Evolutionary conservation across 1,140 invertebrate species (phyloP).

Genomic region (Drosophila lacteicornis): DNA sequence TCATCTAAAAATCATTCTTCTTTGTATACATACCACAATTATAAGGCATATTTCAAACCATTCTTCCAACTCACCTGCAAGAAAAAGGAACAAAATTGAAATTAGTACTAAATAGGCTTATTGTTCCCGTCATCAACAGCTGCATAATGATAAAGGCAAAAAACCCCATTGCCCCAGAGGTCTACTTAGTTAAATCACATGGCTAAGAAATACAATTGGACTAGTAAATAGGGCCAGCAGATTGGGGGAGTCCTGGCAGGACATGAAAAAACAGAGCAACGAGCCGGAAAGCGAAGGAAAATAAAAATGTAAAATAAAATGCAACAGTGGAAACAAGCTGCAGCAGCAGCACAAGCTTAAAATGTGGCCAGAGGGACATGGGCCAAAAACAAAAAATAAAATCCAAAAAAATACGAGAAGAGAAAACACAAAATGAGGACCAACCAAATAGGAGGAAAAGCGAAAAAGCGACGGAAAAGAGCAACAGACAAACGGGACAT

Average conservation of each 20-base stretch:
- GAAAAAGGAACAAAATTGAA: slow-evolving; percentile 19
- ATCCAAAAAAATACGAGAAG: not conserved
- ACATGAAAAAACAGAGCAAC: slow-evolving; percentile 38
- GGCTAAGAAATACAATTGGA: slow-evolving; percentile 32
- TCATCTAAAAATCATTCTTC: too few relatives aligned
- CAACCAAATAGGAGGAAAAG: slow-evolving; percentile 15
- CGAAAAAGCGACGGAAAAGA: slow-evolving; percentile 29
- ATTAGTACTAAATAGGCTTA: slow-evolving; percentile 23
- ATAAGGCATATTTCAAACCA: not conserved
- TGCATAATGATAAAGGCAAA: slow-evolving; percentile 47
- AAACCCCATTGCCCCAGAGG: slow-evolving; percentile 21
- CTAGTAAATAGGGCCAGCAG: slow-evolving; percentile 1
- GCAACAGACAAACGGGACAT: slow-evolving; percentile 52
- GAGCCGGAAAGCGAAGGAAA: slow-evolving; percentile 58
- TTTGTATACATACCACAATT: slow-evolving; percentile 27
- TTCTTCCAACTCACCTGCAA: slow-evolving; percentile 62
- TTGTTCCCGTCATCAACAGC: slow-evolving; percentile 32
- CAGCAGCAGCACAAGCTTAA: slow-evolving; percentile 34
- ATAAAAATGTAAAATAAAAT: slow-evolving; percentile 58
- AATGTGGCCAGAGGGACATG: slow-evolving; percentile 49
- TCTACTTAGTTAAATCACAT: slow-evolving; percentile 62
- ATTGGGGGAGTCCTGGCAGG: not conserved
- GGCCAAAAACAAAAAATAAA: slow-evolving; percentile 25
- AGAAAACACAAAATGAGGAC: slow-evolving; percentile 3
- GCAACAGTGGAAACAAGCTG: slow-evolving; percentile 45